Base-by-base conservation (phyloP, 2,113 vertebrate species). In the Phylloscopus whistleri region DNA sequence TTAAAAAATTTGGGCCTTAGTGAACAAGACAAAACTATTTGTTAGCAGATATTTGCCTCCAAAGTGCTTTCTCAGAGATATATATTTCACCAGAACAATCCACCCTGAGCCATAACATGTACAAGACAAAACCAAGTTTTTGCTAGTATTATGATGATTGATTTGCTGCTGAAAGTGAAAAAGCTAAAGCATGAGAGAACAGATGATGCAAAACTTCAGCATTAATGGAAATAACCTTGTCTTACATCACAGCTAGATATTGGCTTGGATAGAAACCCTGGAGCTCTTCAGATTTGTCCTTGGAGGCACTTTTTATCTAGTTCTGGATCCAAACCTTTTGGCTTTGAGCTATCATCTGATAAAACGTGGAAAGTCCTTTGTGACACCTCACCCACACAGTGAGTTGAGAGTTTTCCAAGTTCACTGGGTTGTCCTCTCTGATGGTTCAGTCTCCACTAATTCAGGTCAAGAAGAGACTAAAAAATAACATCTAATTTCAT, bases 161-260 rank as follows among this genome's bases (percentile, higher is more conserved):
- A 94, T 97, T 91, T 91, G 43, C 70, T 90, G 82, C 19, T 90
- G 59, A 94, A 96, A 90, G 15, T 41, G 28, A 85, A 94, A 90
- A 91, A 69, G 19, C 67, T 80, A 83, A 63, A 83, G 39, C 58
- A 55, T 3, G 5, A 89, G 62, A 55, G 68, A 91, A 63, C 1
- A 13, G 43, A 88, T 89, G 72, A 93, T 90, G 79, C 68, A 93
- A 94, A 94, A 70, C 33, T 53, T 70, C 24, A 4, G 77, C 0
- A 1, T 55, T 80, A 84, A 92, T 67, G 33, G 39, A 88, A 93
- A 88, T 92, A 77, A 60, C 52, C 28, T 91, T 75, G 15, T 74
- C 60, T 90, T 93, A 80, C 52, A 87, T 87, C 87, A 90, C 72
- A 90, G 59, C 12, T 74, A 93, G 24, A 88, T 93, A 70, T 4